Evolutionary conservation across 2,888 invertebrate genomes (phyloP).

Genomic region (Hipparchia semele): DNA sequence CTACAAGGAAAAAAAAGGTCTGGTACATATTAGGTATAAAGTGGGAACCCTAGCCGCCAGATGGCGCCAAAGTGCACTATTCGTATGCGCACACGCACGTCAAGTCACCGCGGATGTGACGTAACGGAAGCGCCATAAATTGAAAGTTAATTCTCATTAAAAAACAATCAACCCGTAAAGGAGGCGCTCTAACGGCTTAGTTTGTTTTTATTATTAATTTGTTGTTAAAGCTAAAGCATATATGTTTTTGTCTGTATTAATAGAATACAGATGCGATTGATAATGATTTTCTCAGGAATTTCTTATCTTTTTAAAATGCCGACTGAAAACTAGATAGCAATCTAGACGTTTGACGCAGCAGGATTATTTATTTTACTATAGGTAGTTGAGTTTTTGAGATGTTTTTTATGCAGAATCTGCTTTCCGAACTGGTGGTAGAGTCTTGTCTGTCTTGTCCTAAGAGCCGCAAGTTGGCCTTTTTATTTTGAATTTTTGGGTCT

Average conservation of each 20-base stretch:
- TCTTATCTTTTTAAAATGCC: too few relatives aligned
- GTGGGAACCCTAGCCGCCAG: constrained; percentile 46
- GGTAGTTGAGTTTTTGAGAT: too few relatives aligned
- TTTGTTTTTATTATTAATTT: constrained; percentile 2
- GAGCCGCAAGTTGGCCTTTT: too few relatives aligned
- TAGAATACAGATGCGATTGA: background rate
- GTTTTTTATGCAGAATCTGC: too few relatives aligned
- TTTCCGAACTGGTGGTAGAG: too few relatives aligned
- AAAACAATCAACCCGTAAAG: constrained; percentile 51
- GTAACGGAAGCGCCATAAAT: constrained; percentile 64
- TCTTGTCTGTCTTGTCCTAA: too few relatives aligned
- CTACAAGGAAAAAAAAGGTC: too few relatives aligned
- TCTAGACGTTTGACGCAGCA: too few relatives aligned
- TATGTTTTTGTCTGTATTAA: too few relatives aligned
- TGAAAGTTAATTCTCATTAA: constrained; percentile 69
- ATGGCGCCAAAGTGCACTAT: constrained; percentile 60
- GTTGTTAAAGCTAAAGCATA: background rate
- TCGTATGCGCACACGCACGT: constrained; percentile 63
- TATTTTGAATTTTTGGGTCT: too few relatives aligned
- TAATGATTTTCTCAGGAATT: background rate
- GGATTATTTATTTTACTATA: too few relatives aligned
- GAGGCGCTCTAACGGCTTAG: constrained; percentile 18
- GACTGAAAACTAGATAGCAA: too few relatives aligned
- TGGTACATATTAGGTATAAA: background rate
- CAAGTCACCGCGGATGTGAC: constrained; percentile 56